Evolutionary conservation across 1,140 invertebrate genomes (phyloP).

Genomic region (Trichomalopsis sarcophagae): DNA sequence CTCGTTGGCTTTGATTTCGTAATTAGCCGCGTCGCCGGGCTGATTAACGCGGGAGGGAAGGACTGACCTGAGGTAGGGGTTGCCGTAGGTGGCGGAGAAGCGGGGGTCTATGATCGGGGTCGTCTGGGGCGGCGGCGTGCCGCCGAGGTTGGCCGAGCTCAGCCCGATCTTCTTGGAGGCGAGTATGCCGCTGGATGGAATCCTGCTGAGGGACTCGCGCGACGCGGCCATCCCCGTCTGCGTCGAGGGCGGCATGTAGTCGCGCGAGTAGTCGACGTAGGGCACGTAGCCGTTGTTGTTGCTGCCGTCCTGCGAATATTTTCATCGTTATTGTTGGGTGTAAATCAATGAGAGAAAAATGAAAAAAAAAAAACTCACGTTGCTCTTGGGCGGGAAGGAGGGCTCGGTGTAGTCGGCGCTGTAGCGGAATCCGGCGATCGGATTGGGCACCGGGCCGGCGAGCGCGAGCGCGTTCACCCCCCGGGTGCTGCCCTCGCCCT

Average conservation of each 20-base stretch:
- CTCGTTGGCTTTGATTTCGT: neutral
- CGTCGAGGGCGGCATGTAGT: constrained; percentile 86
- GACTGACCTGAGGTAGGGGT: constrained; percentile 85
- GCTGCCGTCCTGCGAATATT: constrained; percentile 80
- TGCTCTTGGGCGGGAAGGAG: constrained; percentile 83
- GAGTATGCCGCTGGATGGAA: constrained; percentile 74
- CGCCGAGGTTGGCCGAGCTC: constrained; percentile 75
- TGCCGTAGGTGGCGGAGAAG: constrained; percentile 91
- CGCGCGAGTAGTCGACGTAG: constrained; percentile 89
- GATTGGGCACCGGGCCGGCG: constrained; percentile 85
- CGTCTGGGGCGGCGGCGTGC: constrained; percentile 71
- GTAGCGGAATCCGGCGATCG: constrained; percentile 83
- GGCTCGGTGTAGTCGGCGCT: constrained; percentile 92
- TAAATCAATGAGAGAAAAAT: neutral
- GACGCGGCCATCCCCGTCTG: constrained; percentile 74
- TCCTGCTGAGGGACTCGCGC: constrained; percentile 76
- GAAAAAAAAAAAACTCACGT: constrained; percentile 61
- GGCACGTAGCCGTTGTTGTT: constrained; percentile 93
- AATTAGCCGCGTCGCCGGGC: neutral
- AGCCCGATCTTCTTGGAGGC: constrained; percentile 77
- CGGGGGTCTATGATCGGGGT: constrained; percentile 85
- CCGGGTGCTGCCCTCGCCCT: constrained; percentile 73
- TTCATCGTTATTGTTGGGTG: too few species aligned
- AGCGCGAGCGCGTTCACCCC: constrained; percentile 82
- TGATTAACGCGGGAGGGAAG: neutral